phyloP scores from a whole-genome alignment of 2,797 vertebrate genomes.

The Pseudochromis fuscus region DNA sequence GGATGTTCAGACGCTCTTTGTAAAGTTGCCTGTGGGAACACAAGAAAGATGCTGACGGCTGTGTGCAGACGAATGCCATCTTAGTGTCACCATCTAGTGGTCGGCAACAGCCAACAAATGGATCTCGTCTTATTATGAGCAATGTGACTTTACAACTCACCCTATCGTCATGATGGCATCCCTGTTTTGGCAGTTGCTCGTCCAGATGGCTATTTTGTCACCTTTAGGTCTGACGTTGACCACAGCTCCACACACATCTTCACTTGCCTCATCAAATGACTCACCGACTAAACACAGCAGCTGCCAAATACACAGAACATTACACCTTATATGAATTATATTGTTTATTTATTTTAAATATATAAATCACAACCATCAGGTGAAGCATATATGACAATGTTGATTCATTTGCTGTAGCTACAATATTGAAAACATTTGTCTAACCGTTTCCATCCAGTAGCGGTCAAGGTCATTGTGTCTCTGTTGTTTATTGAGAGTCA shows the following conservation, averaged over 20 bases:
- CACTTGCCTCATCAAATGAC: conserved; percentile 88
- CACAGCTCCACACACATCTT: conserved; percentile 89
- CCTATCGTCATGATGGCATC: conserved; percentile 90
- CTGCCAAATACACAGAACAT: conserved; percentile 63
- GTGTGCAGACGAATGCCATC: neutral
- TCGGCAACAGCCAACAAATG: neutral
- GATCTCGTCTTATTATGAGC: neutral
- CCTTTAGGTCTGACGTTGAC: conserved; percentile 89
- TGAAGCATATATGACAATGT: neutral
- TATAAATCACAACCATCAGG: neutral
- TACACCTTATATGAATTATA: neutral
- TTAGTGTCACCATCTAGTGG: conserved; percentile 67
- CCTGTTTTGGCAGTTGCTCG: conserved; percentile 89
- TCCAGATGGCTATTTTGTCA: conserved; percentile 91
- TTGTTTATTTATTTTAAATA: neutral
- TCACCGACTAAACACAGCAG: conserved; percentile 90
- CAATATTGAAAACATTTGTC: neutral
- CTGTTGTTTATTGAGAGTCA: conserved; percentile 89
- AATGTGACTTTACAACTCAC: conserved; percentile 65
- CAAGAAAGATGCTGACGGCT: neutral
- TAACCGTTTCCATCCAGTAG: conserved; percentile 90
- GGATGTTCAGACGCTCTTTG: conserved; percentile 87
- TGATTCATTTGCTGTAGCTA: neutral
- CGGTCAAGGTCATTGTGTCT: conserved; percentile 89
- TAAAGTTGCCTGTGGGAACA: conserved; percentile 82